Conservation (phyloP, 2,113 vertebrate species). For the Chamaea fasciata region DNA sequence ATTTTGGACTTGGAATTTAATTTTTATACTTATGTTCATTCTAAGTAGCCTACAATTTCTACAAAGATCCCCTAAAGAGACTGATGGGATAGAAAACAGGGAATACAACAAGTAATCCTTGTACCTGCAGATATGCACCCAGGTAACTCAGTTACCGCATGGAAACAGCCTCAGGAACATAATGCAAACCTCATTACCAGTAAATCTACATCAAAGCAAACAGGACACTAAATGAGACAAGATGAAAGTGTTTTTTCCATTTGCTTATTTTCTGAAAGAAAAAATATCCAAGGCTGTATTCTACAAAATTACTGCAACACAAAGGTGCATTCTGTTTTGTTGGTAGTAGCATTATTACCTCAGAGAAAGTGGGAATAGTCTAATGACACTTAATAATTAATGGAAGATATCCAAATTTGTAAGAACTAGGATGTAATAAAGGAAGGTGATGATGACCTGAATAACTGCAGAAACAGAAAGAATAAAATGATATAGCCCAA, state of each 20-base stretch:
- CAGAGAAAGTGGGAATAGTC: not conserved
- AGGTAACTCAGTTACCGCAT: not conserved
- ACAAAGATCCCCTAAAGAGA: not conserved
- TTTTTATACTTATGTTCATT: not conserved
- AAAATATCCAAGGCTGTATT: not conserved
- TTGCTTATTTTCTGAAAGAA: not conserved
- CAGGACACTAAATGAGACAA: not conserved
- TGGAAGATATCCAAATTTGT: not conserved
- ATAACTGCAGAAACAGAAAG: not conserved
- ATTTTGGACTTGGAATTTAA: not conserved
- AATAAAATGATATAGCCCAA: not conserved
- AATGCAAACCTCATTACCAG: not conserved
- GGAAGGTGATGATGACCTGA: not conserved
- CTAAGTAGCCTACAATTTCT: not conserved
- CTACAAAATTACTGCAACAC: not conserved
- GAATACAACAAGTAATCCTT: not conserved
- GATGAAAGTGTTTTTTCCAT: not conserved
- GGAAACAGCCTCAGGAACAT: not conserved
- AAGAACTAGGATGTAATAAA: not conserved
- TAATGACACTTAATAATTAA: not conserved
- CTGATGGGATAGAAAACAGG: not conserved
- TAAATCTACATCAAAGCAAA: not conserved
- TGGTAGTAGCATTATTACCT: not conserved
- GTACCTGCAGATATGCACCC: not conserved
- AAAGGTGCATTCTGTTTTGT: not conserved